A percentile compares a stretch with the other conserved stretches of the same genome.
These are phyloP conservation scores for Tholera decimalis DNA, from an alignment of 2,888 invertebrate genomes.

Conservation along the genomic window DNA sequence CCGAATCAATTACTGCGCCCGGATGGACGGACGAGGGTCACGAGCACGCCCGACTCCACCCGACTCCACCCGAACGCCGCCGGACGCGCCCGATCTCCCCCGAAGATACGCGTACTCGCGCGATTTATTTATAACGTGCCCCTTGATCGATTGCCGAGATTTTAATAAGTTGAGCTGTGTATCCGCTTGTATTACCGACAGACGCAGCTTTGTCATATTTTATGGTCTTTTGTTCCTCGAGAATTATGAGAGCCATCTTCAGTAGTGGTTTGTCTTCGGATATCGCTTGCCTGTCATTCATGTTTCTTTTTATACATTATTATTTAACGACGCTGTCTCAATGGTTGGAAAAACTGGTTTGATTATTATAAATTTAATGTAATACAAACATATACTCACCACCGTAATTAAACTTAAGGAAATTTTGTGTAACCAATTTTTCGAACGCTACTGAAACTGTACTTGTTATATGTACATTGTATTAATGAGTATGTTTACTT, in stretches of 20 bases:
- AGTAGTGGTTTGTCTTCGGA: constrained; percentile 10
- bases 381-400: too few species aligned
- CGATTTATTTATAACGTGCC: constrained; percentile 60
- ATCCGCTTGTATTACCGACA: constrained; percentile 44
- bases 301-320: constrained; percentile 15
- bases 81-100: constrained; percentile 54
- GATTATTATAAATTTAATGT: neutral
- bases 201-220: constrained; percentile 37
- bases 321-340: constrained; percentile 1
- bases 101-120: constrained; percentile 48
- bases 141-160: constrained; percentile 46
- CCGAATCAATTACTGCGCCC: constrained; percentile 65
- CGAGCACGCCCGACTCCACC: constrained; percentile 45
- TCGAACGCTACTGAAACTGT: too few species aligned
- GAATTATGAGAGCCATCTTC: constrained; percentile 16
- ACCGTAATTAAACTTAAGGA: too few species aligned
- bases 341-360: neutral
- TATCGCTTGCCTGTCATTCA: constrained; percentile 12
- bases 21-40: constrained; percentile 59
- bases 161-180: constrained; percentile 54
- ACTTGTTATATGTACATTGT: too few species aligned
- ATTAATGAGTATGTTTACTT: too few species aligned
- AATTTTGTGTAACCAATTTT: too few species aligned
- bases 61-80: constrained; percentile 47
- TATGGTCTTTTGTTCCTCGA: constrained; percentile 41